Evolutionary conservation across 2,888 invertebrate species (phyloP).

Genomic region (Acanthosepion lycidas): DNA sequence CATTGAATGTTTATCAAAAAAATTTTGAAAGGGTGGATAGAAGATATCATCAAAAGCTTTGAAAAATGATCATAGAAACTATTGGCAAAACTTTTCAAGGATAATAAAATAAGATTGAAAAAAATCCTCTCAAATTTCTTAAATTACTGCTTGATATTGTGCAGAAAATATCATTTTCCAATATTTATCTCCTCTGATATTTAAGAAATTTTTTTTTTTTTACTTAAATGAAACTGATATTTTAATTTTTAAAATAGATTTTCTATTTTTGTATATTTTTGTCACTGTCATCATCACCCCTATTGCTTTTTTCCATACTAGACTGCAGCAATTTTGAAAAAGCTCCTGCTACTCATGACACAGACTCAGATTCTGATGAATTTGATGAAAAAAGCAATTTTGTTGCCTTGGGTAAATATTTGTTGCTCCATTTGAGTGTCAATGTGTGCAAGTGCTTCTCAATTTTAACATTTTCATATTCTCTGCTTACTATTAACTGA

Average conservation of each 20-base stretch:
- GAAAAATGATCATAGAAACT: no score
- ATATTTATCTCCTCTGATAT: not conserved
- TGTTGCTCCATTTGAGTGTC: not conserved
- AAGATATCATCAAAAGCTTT: no score
- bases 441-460: not conserved
- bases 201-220: not conserved
- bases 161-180: no score
- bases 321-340: not conserved
- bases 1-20: no score
- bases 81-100: no score
- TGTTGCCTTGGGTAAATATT: constrained; percentile 35
- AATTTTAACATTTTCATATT: not conserved
- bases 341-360: not conserved
- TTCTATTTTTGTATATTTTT: not conserved
- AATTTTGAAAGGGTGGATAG: no score
- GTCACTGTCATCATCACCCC: not conserved
- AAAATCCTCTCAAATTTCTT: no score
- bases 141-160: no score
- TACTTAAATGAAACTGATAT: not conserved
- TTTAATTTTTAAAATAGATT: not conserved
- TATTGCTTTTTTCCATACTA: not conserved
- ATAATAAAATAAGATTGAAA: no score
- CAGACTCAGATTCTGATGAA: constrained; percentile 38
- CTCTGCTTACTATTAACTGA: not conserved
- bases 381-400: not conserved